Conservation (phyloP, 92 coral and sea anemone genomes). For the Palythoa grandis region DNA sequence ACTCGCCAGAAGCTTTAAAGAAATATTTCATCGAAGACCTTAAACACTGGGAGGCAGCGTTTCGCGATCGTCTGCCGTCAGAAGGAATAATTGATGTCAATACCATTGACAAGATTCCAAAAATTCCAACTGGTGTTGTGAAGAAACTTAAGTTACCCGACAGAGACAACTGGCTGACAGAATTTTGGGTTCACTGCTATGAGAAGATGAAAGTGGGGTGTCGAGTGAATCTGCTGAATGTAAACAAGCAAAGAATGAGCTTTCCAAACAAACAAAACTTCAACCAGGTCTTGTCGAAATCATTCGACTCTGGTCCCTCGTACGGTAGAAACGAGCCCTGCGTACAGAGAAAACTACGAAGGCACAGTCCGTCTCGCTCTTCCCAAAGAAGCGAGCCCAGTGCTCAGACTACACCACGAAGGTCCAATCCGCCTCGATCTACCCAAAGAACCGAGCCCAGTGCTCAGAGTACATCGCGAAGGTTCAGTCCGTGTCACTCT, state of each 20-base stretch:
- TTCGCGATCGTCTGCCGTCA: not conserved
- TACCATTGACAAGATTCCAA: not conserved
- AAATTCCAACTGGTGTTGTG: constrained; percentile 23
- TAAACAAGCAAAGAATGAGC: constrained; percentile 13
- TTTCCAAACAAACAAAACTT: too few species aligned
- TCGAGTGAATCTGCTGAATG: not conserved
- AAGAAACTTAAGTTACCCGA: constrained; percentile 26
- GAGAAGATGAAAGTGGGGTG: not conserved
- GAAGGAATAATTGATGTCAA: not conserved
- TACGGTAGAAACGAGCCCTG: too few species aligned
- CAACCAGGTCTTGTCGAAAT: too few species aligned
- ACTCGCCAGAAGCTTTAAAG: not conserved
- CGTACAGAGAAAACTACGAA: too few species aligned
- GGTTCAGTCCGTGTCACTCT: too few species aligned
- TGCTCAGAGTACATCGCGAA: too few species aligned
- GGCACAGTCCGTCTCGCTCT: too few species aligned
- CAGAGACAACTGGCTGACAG: constrained; percentile 53
- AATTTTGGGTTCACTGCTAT: constrained; percentile 49
- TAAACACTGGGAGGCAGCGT: not conserved
- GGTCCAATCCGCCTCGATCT: too few species aligned
- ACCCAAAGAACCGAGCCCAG: too few species aligned
- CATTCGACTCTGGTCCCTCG: too few species aligned
- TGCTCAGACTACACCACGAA: too few species aligned
- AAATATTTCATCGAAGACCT: constrained; percentile 21
- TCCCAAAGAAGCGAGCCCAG: too few species aligned